Conservation (phyloP, 2,888 invertebrate species). For the Pachliopta kotzebuea region DNA sequence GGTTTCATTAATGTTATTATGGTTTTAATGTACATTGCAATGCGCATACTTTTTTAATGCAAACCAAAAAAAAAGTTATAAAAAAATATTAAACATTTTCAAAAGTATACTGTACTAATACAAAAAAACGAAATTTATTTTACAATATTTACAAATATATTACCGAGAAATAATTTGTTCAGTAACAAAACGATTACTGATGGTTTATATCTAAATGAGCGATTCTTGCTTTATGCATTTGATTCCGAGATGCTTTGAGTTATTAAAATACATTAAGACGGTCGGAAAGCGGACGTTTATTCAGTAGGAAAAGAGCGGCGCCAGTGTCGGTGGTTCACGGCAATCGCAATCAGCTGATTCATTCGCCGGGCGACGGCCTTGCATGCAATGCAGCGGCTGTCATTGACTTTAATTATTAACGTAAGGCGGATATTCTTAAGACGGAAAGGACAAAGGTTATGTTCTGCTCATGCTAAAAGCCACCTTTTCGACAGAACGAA, state of each 20-base stretch:
- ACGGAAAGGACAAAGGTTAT: conserved; percentile 27
- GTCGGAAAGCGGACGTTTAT: neutral
- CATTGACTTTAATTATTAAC: conserved; percentile 36
- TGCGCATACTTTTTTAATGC: too few relatives aligned
- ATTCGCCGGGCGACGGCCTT: conserved; percentile 59
- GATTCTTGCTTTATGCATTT: neutral
- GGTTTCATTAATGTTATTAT: neutral
- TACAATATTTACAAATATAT: too few relatives aligned
- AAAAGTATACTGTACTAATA: too few relatives aligned
- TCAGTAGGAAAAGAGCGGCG: conserved; percentile 48
- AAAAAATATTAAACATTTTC: too few relatives aligned
- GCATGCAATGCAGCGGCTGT: conserved; percentile 43
- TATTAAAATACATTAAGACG: conserved; percentile 6
- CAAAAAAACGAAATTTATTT: too few relatives aligned
- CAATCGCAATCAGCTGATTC: conserved; percentile 68
- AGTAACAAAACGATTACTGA: too few relatives aligned
- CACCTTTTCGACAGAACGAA: neutral
- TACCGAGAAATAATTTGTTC: too few relatives aligned
- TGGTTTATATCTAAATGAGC: neutral
- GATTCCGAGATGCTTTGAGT: conserved; percentile 1
- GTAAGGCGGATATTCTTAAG: conserved; percentile 32
- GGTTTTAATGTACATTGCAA: neutral
- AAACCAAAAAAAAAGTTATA: too few relatives aligned
- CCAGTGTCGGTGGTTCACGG: conserved; percentile 52
- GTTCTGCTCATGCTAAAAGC: neutral